These are phyloP conservation scores for Psettodes erumei DNA, from an alignment of 2,113 vertebrate genomes.

Conservation along the genomic window DNA sequence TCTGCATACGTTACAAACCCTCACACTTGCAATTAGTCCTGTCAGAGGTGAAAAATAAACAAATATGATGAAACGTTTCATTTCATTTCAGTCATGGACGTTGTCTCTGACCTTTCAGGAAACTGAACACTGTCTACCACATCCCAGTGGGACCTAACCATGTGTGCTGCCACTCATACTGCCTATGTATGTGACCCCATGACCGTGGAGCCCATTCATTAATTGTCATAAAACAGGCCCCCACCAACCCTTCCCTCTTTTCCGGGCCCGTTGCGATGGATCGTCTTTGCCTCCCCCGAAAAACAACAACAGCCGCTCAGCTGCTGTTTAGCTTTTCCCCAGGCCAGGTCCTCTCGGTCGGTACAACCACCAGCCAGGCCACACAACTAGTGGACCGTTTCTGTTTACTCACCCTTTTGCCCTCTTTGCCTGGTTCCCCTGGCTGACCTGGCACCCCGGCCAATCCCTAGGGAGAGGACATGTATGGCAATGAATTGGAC, in stretches of 20 bases:
- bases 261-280: constrained; percentile 55
- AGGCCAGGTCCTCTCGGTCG: constrained; percentile 57
- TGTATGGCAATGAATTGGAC: constrained; percentile 42
- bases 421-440: constrained; percentile 93
- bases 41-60: constrained; percentile 22
- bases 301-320: constrained; percentile 73
- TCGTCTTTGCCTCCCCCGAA: constrained; percentile 33
- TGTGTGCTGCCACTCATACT: constrained; percentile 67
- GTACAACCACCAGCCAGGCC: constrained; percentile 43
- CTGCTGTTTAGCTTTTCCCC: constrained; percentile 75
- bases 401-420: constrained; percentile 95
- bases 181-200: constrained; percentile 51
- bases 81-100: constrained; percentile 6
- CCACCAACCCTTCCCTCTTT: constrained; percentile 29
- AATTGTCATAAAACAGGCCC: constrained; percentile 66
- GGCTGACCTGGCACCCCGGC: constrained; percentile 85
- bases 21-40: constrained; percentile 13
- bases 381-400: constrained; percentile 71
- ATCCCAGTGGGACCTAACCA: constrained; percentile 40
- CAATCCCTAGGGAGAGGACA: constrained; percentile 80
- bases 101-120: constrained; percentile 40
- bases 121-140: constrained; percentile 46
- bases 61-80: constrained; percentile 14
- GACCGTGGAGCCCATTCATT: constrained; percentile 57
- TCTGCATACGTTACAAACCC: not conserved